These are phyloP conservation scores for Otolemur garnettii DNA, from an alignment of 2,113 vertebrate genomes.

Conservation along the genomic window DNA sequence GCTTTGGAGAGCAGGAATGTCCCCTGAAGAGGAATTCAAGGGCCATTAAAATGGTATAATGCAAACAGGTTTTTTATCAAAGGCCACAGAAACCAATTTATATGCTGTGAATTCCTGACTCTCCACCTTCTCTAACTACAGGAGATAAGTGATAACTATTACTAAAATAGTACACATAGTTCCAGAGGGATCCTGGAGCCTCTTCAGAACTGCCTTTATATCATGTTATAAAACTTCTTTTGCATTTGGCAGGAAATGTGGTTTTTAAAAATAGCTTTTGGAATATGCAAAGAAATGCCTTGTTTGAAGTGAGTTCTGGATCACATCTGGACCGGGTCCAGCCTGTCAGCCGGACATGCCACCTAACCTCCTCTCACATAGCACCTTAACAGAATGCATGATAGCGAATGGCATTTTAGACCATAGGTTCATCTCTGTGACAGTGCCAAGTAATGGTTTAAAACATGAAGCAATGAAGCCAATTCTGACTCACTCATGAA, in stretches of 20 bases:
- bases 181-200: constrained; percentile 64
- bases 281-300: constrained; percentile 41
- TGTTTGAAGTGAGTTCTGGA: not conserved
- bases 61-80: constrained; percentile 44
- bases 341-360: not conserved
- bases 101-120: constrained; percentile 41
- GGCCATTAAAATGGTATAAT: constrained; percentile 64
- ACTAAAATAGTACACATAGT: constrained; percentile 75
- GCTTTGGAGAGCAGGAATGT: constrained; percentile 59
- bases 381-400: not conserved
- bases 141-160: constrained; percentile 78
- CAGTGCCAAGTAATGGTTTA: constrained; percentile 66
- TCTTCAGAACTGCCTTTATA: constrained; percentile 65
- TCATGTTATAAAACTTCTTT: constrained; percentile 55
- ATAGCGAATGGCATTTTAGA: constrained; percentile 65
- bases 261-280: not conserved
- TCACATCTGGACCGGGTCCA: not conserved
- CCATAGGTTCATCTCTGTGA: constrained; percentile 61
- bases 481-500: not conserved
- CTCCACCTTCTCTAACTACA: constrained; percentile 61
- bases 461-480: not conserved
- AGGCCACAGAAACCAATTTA: constrained; percentile 71
- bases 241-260: constrained; percentile 58
- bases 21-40: constrained; percentile 64
- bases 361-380: rapidly evolving